Percentiles rank a stretch among this genome's conserved stretches.
Conservation (phyloP, 2,113 vertebrate genomes). For the Myotis yumanensis region DNA sequence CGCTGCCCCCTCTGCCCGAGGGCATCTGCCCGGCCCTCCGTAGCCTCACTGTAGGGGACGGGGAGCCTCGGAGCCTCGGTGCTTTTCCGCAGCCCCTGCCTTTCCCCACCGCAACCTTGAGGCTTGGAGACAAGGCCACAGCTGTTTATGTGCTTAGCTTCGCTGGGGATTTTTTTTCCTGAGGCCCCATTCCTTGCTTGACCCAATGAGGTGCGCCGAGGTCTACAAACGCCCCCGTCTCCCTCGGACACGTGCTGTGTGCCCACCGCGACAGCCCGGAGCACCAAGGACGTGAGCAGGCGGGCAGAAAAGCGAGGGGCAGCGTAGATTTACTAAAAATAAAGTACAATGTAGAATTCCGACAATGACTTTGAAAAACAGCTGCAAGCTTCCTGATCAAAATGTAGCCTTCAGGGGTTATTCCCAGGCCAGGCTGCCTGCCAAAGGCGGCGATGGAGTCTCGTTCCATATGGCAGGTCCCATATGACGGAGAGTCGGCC, state of each 20-base stretch:
- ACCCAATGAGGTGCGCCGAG: not conserved
- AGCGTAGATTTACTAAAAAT: conserved; percentile 50
- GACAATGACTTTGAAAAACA: conserved; percentile 63
- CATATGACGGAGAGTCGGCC: conserved; percentile 44
- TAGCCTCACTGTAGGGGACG: not conserved
- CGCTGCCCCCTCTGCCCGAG: fast-evolving
- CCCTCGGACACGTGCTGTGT: conserved; percentile 16
- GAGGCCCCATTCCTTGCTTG: conserved; percentile 29
- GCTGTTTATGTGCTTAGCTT: conserved; percentile 85
- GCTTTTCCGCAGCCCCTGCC: conserved; percentile 32
- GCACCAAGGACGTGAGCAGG: conserved; percentile 68
- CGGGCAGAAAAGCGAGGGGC: conserved; percentile 12
- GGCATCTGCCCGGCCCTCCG: not conserved
- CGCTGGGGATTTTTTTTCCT: conserved; percentile 71
- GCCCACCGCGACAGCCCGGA: conserved; percentile 47
- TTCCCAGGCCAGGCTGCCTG: conserved; percentile 71
- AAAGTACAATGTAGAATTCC: conserved; percentile 66
- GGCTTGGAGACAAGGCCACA: conserved; percentile 76
- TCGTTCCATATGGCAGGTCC: conserved; percentile 66
- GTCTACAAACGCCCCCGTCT: conserved; percentile 45
- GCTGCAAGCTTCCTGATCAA: conserved; percentile 69
- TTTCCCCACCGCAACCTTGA: conserved; percentile 79
- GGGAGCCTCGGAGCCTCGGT: conserved; percentile 2
- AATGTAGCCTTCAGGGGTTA: conserved; percentile 73
- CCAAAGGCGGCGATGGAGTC: conserved; percentile 70